Conservation (phyloP, 2,113 vertebrate species). For the Megaceryle maxima region DNA sequence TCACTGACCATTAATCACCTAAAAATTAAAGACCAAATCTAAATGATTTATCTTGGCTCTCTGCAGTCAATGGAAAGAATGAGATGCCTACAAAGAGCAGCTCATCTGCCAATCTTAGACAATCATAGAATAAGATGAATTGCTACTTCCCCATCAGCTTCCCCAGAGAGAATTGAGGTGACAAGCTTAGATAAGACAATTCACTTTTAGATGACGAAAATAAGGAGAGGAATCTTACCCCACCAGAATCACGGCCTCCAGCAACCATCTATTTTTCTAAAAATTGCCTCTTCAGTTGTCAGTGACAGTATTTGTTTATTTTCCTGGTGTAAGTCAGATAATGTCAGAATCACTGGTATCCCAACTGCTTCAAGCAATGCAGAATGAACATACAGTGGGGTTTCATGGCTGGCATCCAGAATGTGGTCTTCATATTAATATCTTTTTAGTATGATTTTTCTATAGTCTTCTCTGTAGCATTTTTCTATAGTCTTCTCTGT, state of each 20-base stretch:
- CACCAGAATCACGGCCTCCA: constrained; percentile 21
- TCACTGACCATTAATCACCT: constrained; percentile 29
- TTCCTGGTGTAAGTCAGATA: not conserved
- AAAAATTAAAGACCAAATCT: constrained; percentile 20
- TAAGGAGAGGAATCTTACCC: constrained; percentile 37
- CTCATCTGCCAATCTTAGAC: not conserved
- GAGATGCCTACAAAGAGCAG: not conserved
- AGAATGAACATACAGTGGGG: not conserved
- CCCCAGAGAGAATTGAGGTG: not conserved
- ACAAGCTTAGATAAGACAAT: constrained; percentile 50
- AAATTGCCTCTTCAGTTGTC: not conserved
- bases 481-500: not conserved
- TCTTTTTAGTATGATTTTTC: not conserved
- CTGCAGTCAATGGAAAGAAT: not conserved
- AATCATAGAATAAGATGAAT: constrained; percentile 44
- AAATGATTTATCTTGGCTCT: constrained; percentile 29
- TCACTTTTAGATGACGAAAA: constrained; percentile 21
- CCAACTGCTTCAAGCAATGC: not conserved
- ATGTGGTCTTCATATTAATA: not conserved
- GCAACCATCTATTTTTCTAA: constrained; percentile 2
- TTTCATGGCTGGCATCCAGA: not conserved
- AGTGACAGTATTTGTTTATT: not conserved
- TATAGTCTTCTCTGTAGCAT: not conserved
- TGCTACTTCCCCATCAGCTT: constrained; percentile 4
- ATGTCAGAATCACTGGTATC: not conserved